A percentile compares a stretch with the other conserved stretches of the same genome.
Evolutionary conservation across 1,140 invertebrate genomes (phyloP).

Genomic region (Drosophila nannoptera): DNA sequence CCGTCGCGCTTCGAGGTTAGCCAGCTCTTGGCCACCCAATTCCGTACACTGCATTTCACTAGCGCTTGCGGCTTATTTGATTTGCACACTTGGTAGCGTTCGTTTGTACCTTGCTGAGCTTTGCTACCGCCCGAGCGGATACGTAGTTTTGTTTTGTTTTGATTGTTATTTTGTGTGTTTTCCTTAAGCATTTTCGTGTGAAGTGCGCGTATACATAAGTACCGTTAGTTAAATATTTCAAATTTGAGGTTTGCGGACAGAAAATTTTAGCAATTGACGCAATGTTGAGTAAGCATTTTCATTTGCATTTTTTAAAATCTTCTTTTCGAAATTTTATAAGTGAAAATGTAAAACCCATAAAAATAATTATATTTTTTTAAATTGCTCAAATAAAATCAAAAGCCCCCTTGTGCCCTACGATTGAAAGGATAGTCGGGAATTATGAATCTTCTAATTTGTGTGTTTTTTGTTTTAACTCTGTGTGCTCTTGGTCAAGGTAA

Average conservation of each 20-base stretch:
- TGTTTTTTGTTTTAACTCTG: neutral
- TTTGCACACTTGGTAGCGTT: conserved; percentile 69
- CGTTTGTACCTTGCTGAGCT: conserved; percentile 49
- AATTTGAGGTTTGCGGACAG: conserved; percentile 51
- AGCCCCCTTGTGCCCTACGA: no score
- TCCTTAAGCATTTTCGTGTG: conserved; percentile 41
- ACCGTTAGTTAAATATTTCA: conserved; percentile 48
- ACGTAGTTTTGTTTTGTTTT: conserved; percentile 13
- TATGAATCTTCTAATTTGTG: neutral
- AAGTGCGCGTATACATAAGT: conserved; percentile 45
- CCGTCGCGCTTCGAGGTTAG: conserved; percentile 46
- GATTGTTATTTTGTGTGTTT: conserved; percentile 10
- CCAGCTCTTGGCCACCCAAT: conserved; percentile 37
- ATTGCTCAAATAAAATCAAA: no score
- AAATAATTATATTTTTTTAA: no score
- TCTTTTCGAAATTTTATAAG: neutral
- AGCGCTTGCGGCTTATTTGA: conserved; percentile 61
- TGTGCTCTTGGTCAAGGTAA: conserved; percentile 29
- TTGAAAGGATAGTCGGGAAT: no score
- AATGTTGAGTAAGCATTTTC: conserved; percentile 27
- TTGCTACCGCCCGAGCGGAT: conserved; percentile 21
- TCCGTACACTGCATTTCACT: conserved; percentile 46
- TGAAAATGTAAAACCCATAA: neutral
- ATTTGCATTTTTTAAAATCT: neutral
- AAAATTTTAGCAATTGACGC: conserved; percentile 20